Conservation (phyloP, 2,113 vertebrate species). For the Rallus limicola region DNA sequence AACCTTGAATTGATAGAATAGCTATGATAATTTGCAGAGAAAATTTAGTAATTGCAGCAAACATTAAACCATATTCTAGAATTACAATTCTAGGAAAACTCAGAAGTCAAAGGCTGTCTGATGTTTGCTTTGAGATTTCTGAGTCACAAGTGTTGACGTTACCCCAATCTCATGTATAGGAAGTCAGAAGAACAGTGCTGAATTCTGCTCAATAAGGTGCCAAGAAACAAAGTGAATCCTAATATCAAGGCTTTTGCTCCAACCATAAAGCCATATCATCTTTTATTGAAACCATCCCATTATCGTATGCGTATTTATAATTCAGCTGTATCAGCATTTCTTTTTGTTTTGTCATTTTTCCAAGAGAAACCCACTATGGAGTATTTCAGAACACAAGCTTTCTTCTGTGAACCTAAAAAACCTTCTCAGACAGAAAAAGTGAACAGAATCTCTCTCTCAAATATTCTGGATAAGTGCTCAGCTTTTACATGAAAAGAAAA, state of each 20-base stretch:
- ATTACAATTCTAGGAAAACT: background rate
- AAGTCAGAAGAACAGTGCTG: background rate
- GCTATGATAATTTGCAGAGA: background rate
- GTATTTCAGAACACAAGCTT: background rate
- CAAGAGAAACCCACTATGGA: background rate
- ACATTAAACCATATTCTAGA: background rate
- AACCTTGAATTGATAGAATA: background rate
- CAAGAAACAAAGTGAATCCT: constrained; percentile 1
- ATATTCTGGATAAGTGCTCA: background rate
- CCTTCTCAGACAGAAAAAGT: background rate
- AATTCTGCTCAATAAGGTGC: background rate
- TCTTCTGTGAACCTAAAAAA: background rate
- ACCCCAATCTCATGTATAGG: background rate
- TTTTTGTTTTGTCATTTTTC: background rate
- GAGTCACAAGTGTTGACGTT: background rate
- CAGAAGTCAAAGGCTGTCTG: background rate
- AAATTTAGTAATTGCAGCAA: background rate
- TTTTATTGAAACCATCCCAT: background rate
- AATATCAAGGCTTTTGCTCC: background rate
- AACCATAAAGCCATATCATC: background rate
- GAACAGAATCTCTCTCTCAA: background rate
- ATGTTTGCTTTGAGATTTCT: background rate
- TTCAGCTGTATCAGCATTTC: background rate
- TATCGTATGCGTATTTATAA: background rate
- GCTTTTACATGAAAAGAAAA: background rate